A percentile compares a stretch with the other conserved stretches of the same genome.
Conservation (phyloP, 2,113 vertebrate species). For the Callithrix jacchus region DNA sequence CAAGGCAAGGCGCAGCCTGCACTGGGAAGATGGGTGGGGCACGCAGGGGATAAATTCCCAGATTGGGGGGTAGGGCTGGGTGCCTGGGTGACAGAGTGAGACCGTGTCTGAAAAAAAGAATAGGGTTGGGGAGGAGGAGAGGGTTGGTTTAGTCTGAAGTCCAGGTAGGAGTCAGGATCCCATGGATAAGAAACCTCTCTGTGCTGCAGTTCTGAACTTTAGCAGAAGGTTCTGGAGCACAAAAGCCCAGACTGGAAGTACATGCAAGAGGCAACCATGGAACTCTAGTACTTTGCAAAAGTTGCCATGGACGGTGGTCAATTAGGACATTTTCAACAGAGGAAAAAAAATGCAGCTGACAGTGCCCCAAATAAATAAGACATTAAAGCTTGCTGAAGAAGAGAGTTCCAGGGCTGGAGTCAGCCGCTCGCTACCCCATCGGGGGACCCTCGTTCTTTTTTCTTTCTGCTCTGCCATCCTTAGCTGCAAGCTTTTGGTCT, state of each 20-base stretch:
- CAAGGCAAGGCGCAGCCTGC: not conserved
- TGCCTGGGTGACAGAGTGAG: too few species aligned
- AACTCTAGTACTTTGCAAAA: not conserved
- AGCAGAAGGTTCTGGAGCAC: not conserved
- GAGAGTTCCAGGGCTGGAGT: not conserved
- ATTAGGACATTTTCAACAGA: not conserved
- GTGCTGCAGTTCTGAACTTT: not conserved
- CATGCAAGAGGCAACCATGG: too few species aligned
- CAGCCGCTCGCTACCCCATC: not conserved
- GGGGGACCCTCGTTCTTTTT: accelerated
- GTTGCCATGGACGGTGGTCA: not conserved
- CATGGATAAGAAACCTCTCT: accelerated
- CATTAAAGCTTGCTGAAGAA: not conserved
- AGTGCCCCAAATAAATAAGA: not conserved
- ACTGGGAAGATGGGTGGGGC: not conserved
- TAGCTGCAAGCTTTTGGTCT: not conserved
- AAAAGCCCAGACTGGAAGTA: not conserved
- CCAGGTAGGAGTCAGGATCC: not conserved
- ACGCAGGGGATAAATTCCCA: not conserved
- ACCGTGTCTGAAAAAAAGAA: too few species aligned
- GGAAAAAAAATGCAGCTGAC: not conserved
- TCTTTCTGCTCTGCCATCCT: not conserved
- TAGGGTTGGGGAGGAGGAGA: not conserved
- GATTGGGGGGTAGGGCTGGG: not conserved
- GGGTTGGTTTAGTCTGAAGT: too few species aligned